These are phyloP conservation scores for Psittacara wagleri DNA, from an alignment of 2,113 vertebrate genomes.

Conservation along the genomic window DNA sequence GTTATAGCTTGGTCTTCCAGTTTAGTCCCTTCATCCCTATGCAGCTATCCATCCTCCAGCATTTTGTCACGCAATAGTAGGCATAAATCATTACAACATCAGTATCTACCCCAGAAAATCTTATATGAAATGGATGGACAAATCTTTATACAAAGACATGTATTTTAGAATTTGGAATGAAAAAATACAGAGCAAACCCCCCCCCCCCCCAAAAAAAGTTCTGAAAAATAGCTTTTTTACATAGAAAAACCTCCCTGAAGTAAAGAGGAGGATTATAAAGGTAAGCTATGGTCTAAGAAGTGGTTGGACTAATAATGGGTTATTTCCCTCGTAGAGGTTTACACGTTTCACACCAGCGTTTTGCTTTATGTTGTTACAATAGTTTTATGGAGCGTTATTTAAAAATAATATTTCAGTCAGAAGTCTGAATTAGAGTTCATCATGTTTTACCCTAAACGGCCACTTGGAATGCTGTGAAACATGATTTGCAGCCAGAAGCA, in stretches of 20 bases:
- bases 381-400: neutral
- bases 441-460: conserved; percentile 76
- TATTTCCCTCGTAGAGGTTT: neutral
- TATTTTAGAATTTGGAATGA: neutral
- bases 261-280: neutral
- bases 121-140: conserved; percentile 52
- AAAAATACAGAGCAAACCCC: conserved; percentile 41
- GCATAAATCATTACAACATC: neutral
- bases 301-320: neutral
- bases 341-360: neutral
- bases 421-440: conserved; percentile 82
- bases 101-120: neutral
- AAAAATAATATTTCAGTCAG: neutral
- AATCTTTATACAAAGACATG: neutral
- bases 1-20: neutral
- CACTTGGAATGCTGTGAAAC: conserved; percentile 87
- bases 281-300: neutral
- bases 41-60: neutral
- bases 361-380: neutral
- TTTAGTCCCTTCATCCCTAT: neutral
- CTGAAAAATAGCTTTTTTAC: conserved; percentile 30
- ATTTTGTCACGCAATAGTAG: neutral
- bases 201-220: neutral
- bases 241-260: neutral
- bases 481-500: conserved; percentile 85